phyloP scores from a whole-genome alignment of 1,140 invertebrate genomes.

The Neodiprion virginianus region DNA sequence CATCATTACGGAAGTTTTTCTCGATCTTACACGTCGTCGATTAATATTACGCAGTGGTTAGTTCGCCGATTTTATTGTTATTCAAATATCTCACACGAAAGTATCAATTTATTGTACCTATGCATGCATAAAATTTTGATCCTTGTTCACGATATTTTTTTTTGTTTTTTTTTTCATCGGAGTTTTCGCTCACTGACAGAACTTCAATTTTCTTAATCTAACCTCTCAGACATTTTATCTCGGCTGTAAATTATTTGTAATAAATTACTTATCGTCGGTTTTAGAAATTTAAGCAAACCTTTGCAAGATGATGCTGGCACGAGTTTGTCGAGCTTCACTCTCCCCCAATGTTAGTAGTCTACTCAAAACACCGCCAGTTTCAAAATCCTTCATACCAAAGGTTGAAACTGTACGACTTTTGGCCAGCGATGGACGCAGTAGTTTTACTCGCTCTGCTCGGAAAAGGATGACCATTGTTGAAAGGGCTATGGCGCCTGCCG shows the following conservation, averaged over 20 bases:
- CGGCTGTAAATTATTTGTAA: too few relatives aligned
- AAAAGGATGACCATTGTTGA: constrained; percentile 57
- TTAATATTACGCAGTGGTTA: too few relatives aligned
- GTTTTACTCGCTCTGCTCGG: constrained; percentile 45
- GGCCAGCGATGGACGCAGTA: constrained; percentile 45
- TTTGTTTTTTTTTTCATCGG: constrained; percentile 8
- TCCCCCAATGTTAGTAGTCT: constrained; percentile 40
- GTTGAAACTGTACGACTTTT: constrained; percentile 47
- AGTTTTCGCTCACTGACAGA: neutral
- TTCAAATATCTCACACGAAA: too few relatives aligned
- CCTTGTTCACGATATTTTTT: constrained; percentile 9
- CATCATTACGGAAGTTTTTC: too few relatives aligned
- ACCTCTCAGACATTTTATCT: neutral
- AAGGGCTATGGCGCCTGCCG: constrained; percentile 59
- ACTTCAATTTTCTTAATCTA: constrained; percentile 14
- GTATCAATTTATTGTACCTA: too few relatives aligned
- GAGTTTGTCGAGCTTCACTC: constrained; percentile 44
- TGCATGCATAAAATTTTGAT: neutral
- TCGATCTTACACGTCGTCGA: too few relatives aligned
- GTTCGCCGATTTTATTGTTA: neutral
- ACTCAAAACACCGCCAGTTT: constrained; percentile 38
- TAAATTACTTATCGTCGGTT: too few relatives aligned
- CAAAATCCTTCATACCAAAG: constrained; percentile 34
- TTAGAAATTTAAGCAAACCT: constrained; percentile 9
- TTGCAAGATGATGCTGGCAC: constrained; percentile 49